phyloP scores from a whole-genome alignment of 2,113 vertebrate species.

The Hippocampus comes region DNA sequence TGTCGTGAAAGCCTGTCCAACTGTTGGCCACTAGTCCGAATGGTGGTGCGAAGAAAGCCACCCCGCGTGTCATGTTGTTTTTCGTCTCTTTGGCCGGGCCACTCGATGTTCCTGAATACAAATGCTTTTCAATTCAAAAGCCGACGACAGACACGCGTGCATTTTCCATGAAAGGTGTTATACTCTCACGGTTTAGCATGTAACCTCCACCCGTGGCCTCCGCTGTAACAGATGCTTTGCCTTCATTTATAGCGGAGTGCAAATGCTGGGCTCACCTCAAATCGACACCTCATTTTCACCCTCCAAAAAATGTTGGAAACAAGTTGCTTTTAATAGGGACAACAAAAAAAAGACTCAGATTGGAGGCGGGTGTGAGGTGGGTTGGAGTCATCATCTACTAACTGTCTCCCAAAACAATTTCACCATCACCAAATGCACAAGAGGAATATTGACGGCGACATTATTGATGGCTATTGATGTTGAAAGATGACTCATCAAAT shows the following conservation, averaged over 20 bases:
- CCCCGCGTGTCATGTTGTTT: conserved; percentile 21
- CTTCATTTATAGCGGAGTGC: not conserved
- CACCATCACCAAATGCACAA: no score
- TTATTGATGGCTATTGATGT: no score
- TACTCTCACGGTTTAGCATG: not conserved
- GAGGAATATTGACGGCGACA: no score
- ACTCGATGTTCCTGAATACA: conserved; percentile 18
- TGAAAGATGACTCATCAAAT: not conserved
- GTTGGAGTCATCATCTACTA: no score
- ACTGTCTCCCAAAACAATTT: no score
- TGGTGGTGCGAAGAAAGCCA: conserved; percentile 32
- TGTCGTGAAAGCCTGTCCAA: conserved; percentile 14
- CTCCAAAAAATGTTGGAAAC: no score
- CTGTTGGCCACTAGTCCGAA: conserved; percentile 24
- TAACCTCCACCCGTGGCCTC: not conserved
- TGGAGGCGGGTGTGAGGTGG: no score
- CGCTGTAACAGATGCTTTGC: not conserved
- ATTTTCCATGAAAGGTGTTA: not conserved
- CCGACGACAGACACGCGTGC: not conserved
- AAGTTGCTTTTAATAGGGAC: no score
- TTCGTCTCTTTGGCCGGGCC: conserved; percentile 24
- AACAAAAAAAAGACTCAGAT: no score
- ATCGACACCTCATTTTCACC: no score
- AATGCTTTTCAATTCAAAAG: conserved; percentile 10
- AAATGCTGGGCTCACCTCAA: not conserved